Percentiles rank a stretch among this genome's conserved stretches.
Conservation (phyloP, 2,888 invertebrate genomes). For the Sesia apiformis region DNA sequence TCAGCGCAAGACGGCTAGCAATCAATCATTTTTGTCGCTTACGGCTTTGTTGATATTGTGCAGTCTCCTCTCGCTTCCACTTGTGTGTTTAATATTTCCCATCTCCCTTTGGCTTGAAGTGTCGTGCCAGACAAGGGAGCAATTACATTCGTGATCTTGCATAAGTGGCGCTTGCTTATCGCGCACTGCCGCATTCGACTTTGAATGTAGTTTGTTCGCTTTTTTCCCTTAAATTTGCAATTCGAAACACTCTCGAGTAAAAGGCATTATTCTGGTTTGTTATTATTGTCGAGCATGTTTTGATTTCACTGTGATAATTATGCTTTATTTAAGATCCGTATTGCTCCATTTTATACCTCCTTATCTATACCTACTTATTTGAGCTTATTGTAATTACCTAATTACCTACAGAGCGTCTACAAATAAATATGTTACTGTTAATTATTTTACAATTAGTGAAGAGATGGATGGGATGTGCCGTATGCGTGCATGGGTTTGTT, state of each 20-base stretch:
- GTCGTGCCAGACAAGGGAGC: conserved; percentile 74
- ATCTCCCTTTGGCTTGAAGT: conserved; percentile 67
- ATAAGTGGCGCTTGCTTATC: conserved; percentile 75
- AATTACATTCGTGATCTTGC: conserved; percentile 77
- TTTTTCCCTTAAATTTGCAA: conserved; percentile 69
- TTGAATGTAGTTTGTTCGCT: conserved; percentile 62
- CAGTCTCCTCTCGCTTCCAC: conserved; percentile 39
- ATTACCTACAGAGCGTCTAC: too few relatives aligned
- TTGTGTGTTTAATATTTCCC: conserved; percentile 19
- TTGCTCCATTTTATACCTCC: too few relatives aligned
- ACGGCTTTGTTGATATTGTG: conserved; percentile 55
- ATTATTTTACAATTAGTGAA: conserved; percentile 49
- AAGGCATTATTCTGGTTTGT: conserved; percentile 13
- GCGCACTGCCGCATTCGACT: conserved; percentile 62
- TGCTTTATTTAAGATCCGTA: too few relatives aligned
- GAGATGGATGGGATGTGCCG: conserved; percentile 33
- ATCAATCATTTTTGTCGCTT: conserved; percentile 76
- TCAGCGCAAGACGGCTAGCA: conserved; percentile 72
- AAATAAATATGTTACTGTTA: conserved; percentile 26
- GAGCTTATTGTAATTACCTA: too few relatives aligned
- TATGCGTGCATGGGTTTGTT: conserved; percentile 20
- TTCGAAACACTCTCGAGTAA: conserved; percentile 43
- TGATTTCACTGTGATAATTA: too few relatives aligned
- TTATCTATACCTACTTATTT: too few relatives aligned
- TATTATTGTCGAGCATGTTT: not conserved